Evolutionary conservation across 1,140 invertebrate genomes (phyloP).

Genomic region (Subanguina moxae): DNA sequence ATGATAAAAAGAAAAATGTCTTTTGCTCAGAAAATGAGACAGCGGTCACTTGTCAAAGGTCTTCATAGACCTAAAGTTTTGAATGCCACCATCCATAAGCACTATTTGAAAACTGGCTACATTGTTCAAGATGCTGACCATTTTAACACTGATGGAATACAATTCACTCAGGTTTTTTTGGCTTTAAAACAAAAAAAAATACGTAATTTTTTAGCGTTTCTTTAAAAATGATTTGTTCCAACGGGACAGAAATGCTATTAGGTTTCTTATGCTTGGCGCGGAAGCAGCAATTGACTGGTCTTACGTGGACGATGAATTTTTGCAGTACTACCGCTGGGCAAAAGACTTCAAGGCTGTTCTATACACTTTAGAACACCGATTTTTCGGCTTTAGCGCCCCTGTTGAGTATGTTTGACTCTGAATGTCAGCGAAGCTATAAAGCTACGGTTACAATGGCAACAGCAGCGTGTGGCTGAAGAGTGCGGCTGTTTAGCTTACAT

Average conservation of each 20-base stretch:
- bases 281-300: not conserved
- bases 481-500: too few relatives aligned
- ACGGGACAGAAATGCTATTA: conserved; percentile 2
- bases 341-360: conserved; percentile 2
- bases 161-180: conserved; percentile 11
- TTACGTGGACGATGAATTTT: not conserved
- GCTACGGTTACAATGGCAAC: too few relatives aligned
- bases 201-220: not conserved
- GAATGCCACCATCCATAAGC: not conserved
- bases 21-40: too few relatives aligned
- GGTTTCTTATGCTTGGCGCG: conserved; percentile 4
- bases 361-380: conserved; percentile 3
- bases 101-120: conserved; percentile 1
- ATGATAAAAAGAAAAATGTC: too few relatives aligned
- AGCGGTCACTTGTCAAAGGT: not conserved
- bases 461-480: too few relatives aligned
- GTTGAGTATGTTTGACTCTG: not conserved
- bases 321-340: not conserved
- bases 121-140: conserved; percentile 7
- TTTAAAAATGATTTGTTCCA: conserved; percentile 3
- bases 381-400: not conserved
- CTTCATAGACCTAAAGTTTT: not conserved
- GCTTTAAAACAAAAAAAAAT: not conserved
- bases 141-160: conserved; percentile 3
- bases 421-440: too few relatives aligned